phyloP scores from a whole-genome alignment of 2,113 vertebrate species.

The Hylia prasina region DNA sequence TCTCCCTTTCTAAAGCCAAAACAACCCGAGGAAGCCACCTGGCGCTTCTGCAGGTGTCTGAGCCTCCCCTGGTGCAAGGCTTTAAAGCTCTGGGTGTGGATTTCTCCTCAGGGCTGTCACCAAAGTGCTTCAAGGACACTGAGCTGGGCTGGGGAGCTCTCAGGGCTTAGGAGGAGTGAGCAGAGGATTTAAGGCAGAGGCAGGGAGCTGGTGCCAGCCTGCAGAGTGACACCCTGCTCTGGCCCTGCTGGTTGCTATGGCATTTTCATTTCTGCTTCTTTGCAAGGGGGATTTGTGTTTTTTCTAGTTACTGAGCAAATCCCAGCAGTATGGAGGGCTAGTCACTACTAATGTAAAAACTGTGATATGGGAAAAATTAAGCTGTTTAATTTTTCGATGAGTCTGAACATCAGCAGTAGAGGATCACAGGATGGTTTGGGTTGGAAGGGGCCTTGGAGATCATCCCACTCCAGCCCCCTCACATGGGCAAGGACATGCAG shows the following conservation, averaged over 20 bases:
- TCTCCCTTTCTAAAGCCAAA: not conserved
- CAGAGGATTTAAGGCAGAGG: not conserved
- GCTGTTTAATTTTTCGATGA: not conserved
- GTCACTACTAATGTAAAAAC: not conserved
- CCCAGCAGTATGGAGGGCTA: not conserved
- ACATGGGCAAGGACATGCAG: not conserved
- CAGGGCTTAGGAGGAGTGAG: not conserved
- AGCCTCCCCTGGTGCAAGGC: not conserved
- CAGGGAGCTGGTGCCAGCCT: not conserved
- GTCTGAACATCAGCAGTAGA: not conserved
- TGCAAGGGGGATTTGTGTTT: not conserved
- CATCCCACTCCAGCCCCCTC: not conserved
- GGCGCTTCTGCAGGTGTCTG: not conserved
- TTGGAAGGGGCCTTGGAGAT: not conserved
- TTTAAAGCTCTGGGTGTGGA: not conserved
- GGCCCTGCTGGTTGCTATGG: not conserved
- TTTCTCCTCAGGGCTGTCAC: not conserved
- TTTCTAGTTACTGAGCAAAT: not conserved
- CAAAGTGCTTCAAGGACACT: not conserved
- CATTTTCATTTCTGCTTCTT: not conserved
- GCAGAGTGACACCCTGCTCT: not conserved
- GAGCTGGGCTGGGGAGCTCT: not conserved
- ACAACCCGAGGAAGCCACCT: not conserved
- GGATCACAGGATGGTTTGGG: not conserved
- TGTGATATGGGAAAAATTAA: not conserved